A percentile compares a stretch with the other conserved stretches of the same genome.
Conservation (phyloP, 1,140 invertebrate species). For the Helicoverpa zea region DNA sequence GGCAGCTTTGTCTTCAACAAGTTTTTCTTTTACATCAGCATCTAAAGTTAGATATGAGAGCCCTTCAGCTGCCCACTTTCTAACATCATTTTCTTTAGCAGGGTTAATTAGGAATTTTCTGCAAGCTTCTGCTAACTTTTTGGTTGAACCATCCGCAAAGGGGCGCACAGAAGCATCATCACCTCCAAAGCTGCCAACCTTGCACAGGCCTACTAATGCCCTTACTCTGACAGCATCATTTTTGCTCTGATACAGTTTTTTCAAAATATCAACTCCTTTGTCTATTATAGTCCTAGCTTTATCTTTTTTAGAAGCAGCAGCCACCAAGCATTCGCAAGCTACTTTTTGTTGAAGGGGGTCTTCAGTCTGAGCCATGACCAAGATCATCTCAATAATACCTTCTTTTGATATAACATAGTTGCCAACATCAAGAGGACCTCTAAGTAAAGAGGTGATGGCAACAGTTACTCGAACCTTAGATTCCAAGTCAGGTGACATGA, state of each 20-base stretch:
- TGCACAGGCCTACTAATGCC: conserved; percentile 98
- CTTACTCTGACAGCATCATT: conserved; percentile 96
- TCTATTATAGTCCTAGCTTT: conserved; percentile 97
- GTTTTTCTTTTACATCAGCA: conserved; percentile 99
- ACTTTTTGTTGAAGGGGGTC: conserved; percentile 96
- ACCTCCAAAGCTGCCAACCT: conserved; percentile 98
- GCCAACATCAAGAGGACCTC: conserved; percentile 97
- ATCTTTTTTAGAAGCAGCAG: conserved; percentile 98
- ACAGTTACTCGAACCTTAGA: conserved; percentile 96
- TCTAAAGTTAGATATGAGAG: conserved; percentile 98
- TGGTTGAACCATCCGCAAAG: conserved; percentile 97
- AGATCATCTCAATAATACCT: conserved; percentile 98
- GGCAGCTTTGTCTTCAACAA: conserved; percentile 95
- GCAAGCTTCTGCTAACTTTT: conserved; percentile 98
- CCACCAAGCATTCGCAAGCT: conserved; percentile 98
- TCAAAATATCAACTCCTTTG: conserved; percentile 97
- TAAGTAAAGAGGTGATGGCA: conserved; percentile 95
- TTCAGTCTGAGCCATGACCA: conserved; percentile 97
- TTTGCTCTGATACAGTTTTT: conserved; percentile 96
- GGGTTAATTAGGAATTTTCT: conserved; percentile 95
- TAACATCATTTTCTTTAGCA: conserved; percentile 95
- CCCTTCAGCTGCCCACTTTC: conserved; percentile 99
- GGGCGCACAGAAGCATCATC: conserved; percentile 97
- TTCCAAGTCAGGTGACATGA: conserved; percentile 95
- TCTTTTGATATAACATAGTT: conserved; percentile 96